These are phyloP conservation scores for Gymnarchus niloticus DNA, from an alignment of 2,113 vertebrate genomes.

Conservation along the genomic window DNA sequence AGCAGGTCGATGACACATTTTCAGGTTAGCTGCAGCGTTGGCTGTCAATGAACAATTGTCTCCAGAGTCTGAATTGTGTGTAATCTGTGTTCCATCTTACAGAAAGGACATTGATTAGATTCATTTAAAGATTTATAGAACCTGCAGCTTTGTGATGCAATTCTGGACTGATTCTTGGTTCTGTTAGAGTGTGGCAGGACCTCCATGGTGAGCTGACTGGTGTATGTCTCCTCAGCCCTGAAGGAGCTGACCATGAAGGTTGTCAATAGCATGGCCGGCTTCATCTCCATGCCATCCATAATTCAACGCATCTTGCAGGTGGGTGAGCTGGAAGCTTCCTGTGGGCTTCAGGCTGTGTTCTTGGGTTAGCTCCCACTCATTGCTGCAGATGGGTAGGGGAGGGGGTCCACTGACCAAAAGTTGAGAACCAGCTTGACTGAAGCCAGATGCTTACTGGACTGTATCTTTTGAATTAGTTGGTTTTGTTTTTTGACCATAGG, in stretches of 20 bases:
- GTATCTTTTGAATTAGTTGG: no score
- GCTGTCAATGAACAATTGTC: not conserved
- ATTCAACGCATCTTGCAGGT: conserved; percentile 92
- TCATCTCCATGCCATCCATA: conserved; percentile 86
- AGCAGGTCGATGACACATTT: not conserved
- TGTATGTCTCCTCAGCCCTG: conserved; percentile 64
- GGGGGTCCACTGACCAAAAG: no score
- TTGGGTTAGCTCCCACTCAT: not conserved
- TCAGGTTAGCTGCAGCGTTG: not conserved
- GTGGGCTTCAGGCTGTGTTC: not conserved
- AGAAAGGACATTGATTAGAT: not conserved
- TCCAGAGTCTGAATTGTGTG: not conserved
- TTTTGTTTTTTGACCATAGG: no score
- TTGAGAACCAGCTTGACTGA: no score
- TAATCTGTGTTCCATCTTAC: not conserved
- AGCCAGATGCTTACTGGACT: no score
- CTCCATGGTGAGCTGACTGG: not conserved
- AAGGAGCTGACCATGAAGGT: conserved; percentile 93
- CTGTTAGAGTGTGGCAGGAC: not conserved
- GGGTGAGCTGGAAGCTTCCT: conserved; percentile 34
- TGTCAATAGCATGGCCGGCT: conserved; percentile 88
- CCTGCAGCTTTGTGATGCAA: not conserved
- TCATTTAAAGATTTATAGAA: no score
- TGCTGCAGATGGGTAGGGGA: no score
- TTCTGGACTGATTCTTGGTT: not conserved